Percentiles rank a stretch among this genome's conserved stretches.
Conservation (phyloP, 2,113 vertebrate species). For the Phalacrocorax brasilianus region DNA sequence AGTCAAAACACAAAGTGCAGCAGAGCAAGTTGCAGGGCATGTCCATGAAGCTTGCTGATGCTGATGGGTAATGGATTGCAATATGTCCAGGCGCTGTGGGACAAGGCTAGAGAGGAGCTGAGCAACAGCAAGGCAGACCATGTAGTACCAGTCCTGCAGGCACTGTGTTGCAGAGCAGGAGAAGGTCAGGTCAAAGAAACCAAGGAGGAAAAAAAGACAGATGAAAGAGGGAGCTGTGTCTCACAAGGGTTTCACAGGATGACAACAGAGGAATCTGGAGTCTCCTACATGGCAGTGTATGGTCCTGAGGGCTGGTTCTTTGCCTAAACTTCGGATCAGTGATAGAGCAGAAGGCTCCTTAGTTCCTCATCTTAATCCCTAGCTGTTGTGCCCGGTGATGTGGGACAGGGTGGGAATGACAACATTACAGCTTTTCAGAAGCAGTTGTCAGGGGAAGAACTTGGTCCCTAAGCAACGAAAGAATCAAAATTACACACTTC, state of each 20-base stretch:
- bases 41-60: not conserved
- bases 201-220: not conserved
- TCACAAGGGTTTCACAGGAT: not conserved
- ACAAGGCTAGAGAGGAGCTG: not conserved
- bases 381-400: not conserved
- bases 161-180: not conserved
- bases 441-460: not conserved
- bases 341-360: not conserved
- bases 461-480: not conserved
- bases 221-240: not conserved
- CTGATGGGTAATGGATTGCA: not conserved
- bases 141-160: not conserved
- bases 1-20: not conserved
- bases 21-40: not conserved
- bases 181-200: not conserved
- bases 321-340: not conserved
- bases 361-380: not conserved
- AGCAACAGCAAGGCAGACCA: rapidly evolving
- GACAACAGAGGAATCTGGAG: not conserved
- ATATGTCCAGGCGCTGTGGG: not conserved
- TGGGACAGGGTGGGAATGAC: not conserved
- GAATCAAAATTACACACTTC: not conserved
- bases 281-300: too few species aligned
- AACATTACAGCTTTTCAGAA: not conserved
- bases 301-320: not conserved